Conservation (phyloP, 2,888 invertebrate species). For the Clivina fossor region DNA sequence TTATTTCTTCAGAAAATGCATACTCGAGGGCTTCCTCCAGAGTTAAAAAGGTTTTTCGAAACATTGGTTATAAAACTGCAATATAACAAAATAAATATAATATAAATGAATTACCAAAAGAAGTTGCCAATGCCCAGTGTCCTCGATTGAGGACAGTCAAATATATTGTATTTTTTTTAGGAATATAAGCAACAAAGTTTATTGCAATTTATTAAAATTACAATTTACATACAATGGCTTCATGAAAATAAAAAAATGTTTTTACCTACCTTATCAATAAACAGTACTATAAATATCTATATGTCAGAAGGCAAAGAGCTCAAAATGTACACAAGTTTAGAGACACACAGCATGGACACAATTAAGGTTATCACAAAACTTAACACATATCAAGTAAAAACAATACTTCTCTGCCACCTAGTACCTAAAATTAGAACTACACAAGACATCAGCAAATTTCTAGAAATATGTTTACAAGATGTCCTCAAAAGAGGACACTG, state of each 20-base stretch:
- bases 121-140: conserved; percentile 18
- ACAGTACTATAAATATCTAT: conserved; percentile 20
- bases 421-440: conserved; percentile 3
- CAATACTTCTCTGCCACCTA: conserved; percentile 8
- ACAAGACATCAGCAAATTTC: conserved; percentile 14
- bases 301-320: conserved; percentile 13
- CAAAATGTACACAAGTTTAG: conserved; percentile 10
- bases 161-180: conserved; percentile 11
- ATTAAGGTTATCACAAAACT: neutral
- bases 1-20: conserved; percentile 37
- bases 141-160: conserved; percentile 19
- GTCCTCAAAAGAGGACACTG: conserved; percentile 22
- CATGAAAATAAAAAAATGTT: conserved; percentile 13
- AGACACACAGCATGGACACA: conserved; percentile 4
- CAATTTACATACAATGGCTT: conserved; percentile 20
- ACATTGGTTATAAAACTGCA: conserved; percentile 14
- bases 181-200: neutral
- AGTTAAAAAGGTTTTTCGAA: conserved; percentile 31
- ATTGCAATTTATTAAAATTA: conserved; percentile 17
- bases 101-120: conserved; percentile 10
- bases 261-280: conserved; percentile 14
- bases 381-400: conserved; percentile 9
- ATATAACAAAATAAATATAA: conserved; percentile 10
- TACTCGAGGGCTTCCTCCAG: conserved; percentile 36
- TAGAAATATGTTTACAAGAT: conserved; percentile 17